Evolutionary conservation across 1,140 invertebrate genomes (phyloP), one percentile per base, ranked within the genome.

Genomic region (Rhizoglyphus robini): DNA sequence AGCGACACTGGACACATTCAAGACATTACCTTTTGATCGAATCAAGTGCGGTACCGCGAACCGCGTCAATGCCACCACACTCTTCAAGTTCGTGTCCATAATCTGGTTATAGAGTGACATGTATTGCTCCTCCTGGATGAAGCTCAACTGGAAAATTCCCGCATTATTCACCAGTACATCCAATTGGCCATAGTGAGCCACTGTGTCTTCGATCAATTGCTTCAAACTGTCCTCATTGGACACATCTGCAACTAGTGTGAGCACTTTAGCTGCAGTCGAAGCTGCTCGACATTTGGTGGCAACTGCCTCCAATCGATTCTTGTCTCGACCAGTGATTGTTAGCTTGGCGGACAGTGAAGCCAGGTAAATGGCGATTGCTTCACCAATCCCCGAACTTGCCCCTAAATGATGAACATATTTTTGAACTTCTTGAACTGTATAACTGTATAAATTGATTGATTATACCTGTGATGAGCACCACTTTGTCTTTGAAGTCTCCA

Each of bases 141-240:
- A 11, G 25, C 25, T 23, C 4, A 65, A 1, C 0, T 65, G 23
- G 8, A n/a, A n/a, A n/a, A n/a, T n/a, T n/a, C n/a, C n/a, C n/a
- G n/a, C n/a, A n/a, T n/a, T n/a, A n/a, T n/a, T n/a, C 4, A 97
- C 84, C 2, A 97, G 75, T 73, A 96, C 92, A 78, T 97, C 92
- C 36, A 97, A 80, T 29, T 86, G 86, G 23, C 92, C 91, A 78
- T 86, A 91, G 75, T 87, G 84, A 23, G 81, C 77, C 34, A 84
- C 76, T 3, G 87, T 86, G 83, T 83, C 79, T 66, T 88, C 77
- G 71, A 96, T 83, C 3, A 97, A 77, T 70, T 82, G 82, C 73
- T 82, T 78, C 69, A 91, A 81, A 70, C 96, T 86, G 67, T 86
- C 82, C 41, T 80, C 74, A 71, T 89, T 88, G 1, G 79, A 82